Evolutionary conservation across 2,888 invertebrate species (phyloP), one percentile per base, ranked within the genome.

Genomic region (Ametastegia equiseti): DNA sequence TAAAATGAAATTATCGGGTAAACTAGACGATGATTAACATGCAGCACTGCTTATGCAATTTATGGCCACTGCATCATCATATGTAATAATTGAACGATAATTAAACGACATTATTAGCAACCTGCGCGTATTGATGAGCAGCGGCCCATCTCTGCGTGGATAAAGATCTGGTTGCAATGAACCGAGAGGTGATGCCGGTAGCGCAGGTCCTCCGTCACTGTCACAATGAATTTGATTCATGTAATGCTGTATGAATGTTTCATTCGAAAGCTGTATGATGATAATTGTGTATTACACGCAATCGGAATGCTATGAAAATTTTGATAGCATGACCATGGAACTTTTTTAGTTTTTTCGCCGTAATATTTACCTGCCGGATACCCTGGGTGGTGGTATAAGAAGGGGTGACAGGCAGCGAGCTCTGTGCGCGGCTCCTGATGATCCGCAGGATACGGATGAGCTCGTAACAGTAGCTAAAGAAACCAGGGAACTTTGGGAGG

Each of bases 121-220:
- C 88, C 88, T 89, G 84, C 93, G 90, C 84, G 93, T 92, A 80
- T 94, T 95, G 87, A 96, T 93, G 89, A 97, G 95, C 67, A 97
- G 92, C 0, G 97, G 96, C 1, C 96, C 96, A 88, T 97, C 96
- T 81, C 95, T 94, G 87, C 96, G 94, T 23, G 97, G 95, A 92
- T 98, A 98, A 54, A 98, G 93, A 91, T 97, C 97, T 0, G 97
- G 97, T 88, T 97, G 97, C 1, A 98, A 94, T 27, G 97, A 96
- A 42, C 98, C 98, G 84, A 97, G 92, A 0, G 95, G 95, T 27
- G 94, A 94, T 1, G 94, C 92, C 47, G 93, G 92, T 50, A 94
- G 93, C 83, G 92, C 87, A 63, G 92, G 88, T 85, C 92, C 88
- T 36, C 88, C 83, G n/a, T 86, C 93, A 89, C 89, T 93, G 82